Evolutionary conservation across 2,888 invertebrate species (phyloP), one percentile per base, ranked within the genome.

Genomic region (Peribatodes rhomboidaria): DNA sequence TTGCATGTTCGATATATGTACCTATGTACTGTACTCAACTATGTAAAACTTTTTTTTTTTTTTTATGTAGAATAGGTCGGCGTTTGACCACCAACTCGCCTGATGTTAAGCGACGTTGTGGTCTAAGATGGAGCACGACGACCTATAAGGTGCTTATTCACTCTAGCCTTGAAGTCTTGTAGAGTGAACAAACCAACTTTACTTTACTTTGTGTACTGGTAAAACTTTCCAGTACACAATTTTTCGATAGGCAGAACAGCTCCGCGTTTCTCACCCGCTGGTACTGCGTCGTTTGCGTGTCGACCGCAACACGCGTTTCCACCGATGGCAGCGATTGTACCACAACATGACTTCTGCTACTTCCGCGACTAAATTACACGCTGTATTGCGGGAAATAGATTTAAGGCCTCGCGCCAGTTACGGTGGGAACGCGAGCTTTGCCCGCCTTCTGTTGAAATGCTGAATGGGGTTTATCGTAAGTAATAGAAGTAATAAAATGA

Each of bases 341-440:
- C 55, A n/a, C 78, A 76, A 83, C 85, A 83, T 83, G 84, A 84
- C 85, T 84, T 78, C 81, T 84, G 80, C 79, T 81, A 82, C 87
- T 88, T 88, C 89, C 88, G 88, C 82, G 75, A 77, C 78, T 83
- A 87, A 88, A 89, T 89, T 87, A 83, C 86, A 78, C 78, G 79
- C 76, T 70, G 80, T 83, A 82, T 82, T 80, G 81, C 71, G 73
- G 74, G 75, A 77, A 80, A 82, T 76, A 80, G 77, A 80, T 79
- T 81, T 78, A 74, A 71, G 72, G 71, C 70, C 69, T 58, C 58
- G 63, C 63, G 53, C 53, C 62, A n/a, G 69, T 67, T 74, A 68
- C 78, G 77, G 66, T 49, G 54, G 61, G 57, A 68, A 66, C 75
- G 69, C 61, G 62, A 59, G 57, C 65, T 66, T 61, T 65, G 16